A percentile compares a stretch with the other conserved stretches of the same genome.
Evolutionary conservation across 1,140 invertebrate genomes (phyloP).

Genomic region (Danaus plexippus): DNA sequence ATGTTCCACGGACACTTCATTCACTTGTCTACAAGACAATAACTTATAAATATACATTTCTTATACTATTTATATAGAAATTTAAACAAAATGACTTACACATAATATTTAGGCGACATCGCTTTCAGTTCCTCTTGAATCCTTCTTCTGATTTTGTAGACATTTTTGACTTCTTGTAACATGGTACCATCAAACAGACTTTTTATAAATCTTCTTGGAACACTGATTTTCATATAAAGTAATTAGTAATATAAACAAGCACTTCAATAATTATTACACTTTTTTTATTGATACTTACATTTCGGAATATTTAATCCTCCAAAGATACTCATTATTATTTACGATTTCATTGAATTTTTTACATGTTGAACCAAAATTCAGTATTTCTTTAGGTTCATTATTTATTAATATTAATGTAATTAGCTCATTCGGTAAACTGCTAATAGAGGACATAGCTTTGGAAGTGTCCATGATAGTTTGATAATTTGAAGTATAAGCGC

Average conservation of each 20-base stretch:
- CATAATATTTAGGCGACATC: slow-evolving; percentile 39
- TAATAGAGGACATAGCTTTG: slow-evolving; percentile 10
- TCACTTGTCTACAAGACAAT: slow-evolving; percentile 21
- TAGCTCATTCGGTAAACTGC: slow-evolving; percentile 32
- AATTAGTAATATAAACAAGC: too few species aligned
- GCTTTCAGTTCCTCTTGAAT: slow-evolving; percentile 22
- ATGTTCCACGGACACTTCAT: slow-evolving; percentile 28
- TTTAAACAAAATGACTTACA: slow-evolving; percentile 17
- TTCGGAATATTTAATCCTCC: slow-evolving; percentile 32
- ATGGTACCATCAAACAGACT: slow-evolving; percentile 22
- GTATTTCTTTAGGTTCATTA: slow-evolving; percentile 25
- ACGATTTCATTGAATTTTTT: slow-evolving; percentile 32
- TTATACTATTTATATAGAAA: background rate
- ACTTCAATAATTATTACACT: too few species aligned
- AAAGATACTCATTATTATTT: slow-evolving; percentile 27
- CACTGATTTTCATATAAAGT: slow-evolving; percentile 11
- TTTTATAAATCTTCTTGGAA: slow-evolving; percentile 20
- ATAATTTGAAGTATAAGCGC: slow-evolving; percentile 1
- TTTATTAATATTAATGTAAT: slow-evolving; percentile 30
- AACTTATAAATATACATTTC: background rate
- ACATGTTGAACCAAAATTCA: slow-evolving; percentile 34
- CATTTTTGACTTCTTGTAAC: slow-evolving; percentile 25
- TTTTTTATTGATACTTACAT: slow-evolving; percentile 24
- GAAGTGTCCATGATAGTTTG: background rate
- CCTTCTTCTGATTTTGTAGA: slow-evolving; percentile 18